Percentiles rank a stretch among this genome's conserved stretches.
Conservation (phyloP, 2,888 invertebrate species). For the Synergus laeviventris region DNA sequence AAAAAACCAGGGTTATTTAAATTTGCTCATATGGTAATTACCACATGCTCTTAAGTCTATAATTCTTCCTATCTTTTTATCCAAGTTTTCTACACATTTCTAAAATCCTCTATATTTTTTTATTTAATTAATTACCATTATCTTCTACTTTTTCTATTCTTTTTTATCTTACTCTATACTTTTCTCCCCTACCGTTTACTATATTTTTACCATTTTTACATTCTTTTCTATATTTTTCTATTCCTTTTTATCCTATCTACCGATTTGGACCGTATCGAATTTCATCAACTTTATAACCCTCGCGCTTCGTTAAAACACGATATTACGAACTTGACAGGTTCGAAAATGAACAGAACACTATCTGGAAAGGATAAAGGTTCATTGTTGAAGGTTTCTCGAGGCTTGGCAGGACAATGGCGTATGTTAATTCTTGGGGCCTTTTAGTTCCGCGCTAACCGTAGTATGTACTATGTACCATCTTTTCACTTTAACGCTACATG, state of each 20-base stretch:
- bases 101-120: background rate
- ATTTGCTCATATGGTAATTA: no score
- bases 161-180: no score
- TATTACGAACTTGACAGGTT: constrained; percentile 9
- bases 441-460: background rate
- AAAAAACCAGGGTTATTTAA: no score
- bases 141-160: no score
- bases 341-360: constrained; percentile 5
- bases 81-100: no score
- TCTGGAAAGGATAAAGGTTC: constrained; percentile 34
- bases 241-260: no score
- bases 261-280: background rate
- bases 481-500: background rate
- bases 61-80: no score
- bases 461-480: constrained; percentile 27
- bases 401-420: constrained; percentile 33
- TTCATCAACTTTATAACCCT: background rate
- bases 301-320: background rate
- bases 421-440: constrained; percentile 30
- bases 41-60: no score
- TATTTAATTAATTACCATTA: background rate
- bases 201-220: no score
- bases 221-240: no score
- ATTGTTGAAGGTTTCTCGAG: constrained; percentile 34
- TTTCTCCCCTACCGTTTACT: no score